Percentiles rank a stretch among this genome's conserved stretches.
These are phyloP conservation scores for Lacerta agilis DNA, from an alignment of 2,797 vertebrate genomes.

Conservation along the genomic window DNA sequence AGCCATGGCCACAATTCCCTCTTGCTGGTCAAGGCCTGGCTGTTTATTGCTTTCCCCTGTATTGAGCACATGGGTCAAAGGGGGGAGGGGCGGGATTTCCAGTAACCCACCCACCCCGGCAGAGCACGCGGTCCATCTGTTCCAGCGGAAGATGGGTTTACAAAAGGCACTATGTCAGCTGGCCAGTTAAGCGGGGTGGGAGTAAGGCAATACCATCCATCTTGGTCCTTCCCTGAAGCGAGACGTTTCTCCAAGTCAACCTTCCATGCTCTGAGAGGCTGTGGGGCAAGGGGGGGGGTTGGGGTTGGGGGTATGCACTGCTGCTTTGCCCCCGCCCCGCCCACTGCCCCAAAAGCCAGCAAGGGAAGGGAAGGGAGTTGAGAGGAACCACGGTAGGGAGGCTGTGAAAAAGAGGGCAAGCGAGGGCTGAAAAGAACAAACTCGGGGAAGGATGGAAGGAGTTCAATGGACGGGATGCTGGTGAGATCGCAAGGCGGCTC, in stretches of 20 bases:
- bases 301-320: neutral
- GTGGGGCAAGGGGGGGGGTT: neutral
- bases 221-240: constrained; percentile 62
- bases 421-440: constrained; percentile 46
- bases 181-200: constrained; percentile 70
- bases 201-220: constrained; percentile 69
- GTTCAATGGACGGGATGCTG: constrained; percentile 63
- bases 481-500: constrained; percentile 72
- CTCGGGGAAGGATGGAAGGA: constrained; percentile 27
- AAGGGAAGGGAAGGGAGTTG: neutral
- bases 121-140: constrained; percentile 63
- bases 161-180: constrained; percentile 76
- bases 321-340: neutral
- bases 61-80: neutral
- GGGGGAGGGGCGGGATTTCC: constrained; percentile 39
- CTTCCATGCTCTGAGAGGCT: constrained; percentile 33
- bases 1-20: neutral
- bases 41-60: constrained; percentile 28
- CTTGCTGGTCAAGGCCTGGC: constrained; percentile 10
- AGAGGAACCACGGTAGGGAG: neutral
- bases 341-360: neutral
- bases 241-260: constrained; percentile 42
- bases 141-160: constrained; percentile 68
- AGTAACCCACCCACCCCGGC: neutral
- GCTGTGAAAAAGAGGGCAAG: constrained; percentile 3